These are phyloP conservation scores for Dromius quadrimaculatus DNA, from an alignment of 2,888 invertebrate species.

Conservation along the genomic window DNA sequence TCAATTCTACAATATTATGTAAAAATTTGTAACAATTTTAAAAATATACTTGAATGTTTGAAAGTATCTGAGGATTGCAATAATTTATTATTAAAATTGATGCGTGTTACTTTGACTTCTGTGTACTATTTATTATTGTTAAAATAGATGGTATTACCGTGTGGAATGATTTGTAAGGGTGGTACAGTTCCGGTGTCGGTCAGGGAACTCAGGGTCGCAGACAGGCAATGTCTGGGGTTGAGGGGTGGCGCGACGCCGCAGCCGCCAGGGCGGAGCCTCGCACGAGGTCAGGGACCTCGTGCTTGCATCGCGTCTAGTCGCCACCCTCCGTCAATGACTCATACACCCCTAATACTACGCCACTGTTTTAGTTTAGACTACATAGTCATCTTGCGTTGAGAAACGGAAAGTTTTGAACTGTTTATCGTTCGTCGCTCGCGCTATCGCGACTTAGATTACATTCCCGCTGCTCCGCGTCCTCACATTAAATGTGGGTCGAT, in stretches of 20 bases:
- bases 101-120: too few species aligned
- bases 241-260: constrained; percentile 20
- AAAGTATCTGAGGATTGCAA: background rate
- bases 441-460: constrained; percentile 51
- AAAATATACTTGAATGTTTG: background rate
- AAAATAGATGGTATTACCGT: constrained; percentile 9
- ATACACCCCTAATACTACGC: constrained; percentile 14
- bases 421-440: constrained; percentile 51
- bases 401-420: constrained; percentile 48
- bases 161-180: constrained; percentile 9
- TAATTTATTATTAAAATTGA: background rate
- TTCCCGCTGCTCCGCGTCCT: constrained; percentile 38
- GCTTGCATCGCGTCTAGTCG: constrained; percentile 5
- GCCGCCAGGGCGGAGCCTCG: constrained; percentile 36
- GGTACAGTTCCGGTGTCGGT: constrained; percentile 17
- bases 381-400: constrained; percentile 8
- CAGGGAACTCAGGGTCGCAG: constrained; percentile 31
- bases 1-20: too few species aligned
- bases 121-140: too few species aligned
- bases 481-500: constrained; percentile 48
- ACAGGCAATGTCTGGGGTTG: constrained; percentile 54
- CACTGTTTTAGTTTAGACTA: constrained; percentile 21
- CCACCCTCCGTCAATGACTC: constrained; percentile 15
- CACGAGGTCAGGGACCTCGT: constrained; percentile 54
- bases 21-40: too few species aligned